Evolutionary conservation across 1,140 invertebrate species (phyloP), one percentile per base, ranked within the genome.

Genomic region (Capitella teleta): DNA sequence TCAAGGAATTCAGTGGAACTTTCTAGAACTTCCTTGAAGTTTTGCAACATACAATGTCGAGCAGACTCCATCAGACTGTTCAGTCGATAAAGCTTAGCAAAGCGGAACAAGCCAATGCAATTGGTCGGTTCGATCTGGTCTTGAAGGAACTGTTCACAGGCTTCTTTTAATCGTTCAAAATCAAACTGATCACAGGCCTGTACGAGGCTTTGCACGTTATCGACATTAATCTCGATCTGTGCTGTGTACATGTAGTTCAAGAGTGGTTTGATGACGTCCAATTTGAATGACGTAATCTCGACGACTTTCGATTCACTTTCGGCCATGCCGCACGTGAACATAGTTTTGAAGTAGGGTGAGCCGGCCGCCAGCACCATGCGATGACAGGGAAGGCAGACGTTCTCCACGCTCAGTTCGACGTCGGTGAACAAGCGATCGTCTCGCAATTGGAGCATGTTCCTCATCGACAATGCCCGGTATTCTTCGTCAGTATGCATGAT

Each of bases 201-300:
- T 3, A 47, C 28, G n/a, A 47, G n/a, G 16, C 18, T 30, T 23
- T 30, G 44, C 4, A 47, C 44, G 44, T 47, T 47, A 16, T 28
- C 25, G 25, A 25, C 5, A n/a, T 14, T 47, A 28, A 47, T 28
- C 16, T 47, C 44, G 28, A 47, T 25, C 23, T 47, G 25, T 12
- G 44, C 16, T 23, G 44, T 28, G 44, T 47, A 47, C 4, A 47
- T 36, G 44, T 47, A 47, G 28, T 47, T 28, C n/a, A 47, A 28
- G 4, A 18, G 28, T 3, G 2, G 10, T 3, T 3, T 16, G 24
- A 28, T 28, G 6, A 43, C 25, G 5, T 38, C 4, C 16, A 38
- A 21, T n/a, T n/a, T n/a, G n/a, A n/a, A n/a, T n/a, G n/a, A n/a
- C n/a, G n/a, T n/a, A n/a, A n/a, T n/a, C 5, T 5, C 16, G 21